phyloP scores from a whole-genome alignment of 2,113 vertebrate species.

The Cyprinodon variegatus region DNA sequence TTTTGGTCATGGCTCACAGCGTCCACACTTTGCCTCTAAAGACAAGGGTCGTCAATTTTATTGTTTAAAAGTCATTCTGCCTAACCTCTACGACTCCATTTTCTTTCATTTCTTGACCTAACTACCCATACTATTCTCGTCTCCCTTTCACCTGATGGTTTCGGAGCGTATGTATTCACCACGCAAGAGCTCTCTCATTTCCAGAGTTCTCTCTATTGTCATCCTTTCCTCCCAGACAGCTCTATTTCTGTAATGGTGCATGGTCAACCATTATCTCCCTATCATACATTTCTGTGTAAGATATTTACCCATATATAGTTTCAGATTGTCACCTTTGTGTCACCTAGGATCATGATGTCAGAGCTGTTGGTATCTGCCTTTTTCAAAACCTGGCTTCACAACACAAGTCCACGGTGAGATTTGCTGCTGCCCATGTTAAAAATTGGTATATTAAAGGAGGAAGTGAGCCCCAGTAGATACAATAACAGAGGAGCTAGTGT shows the following conservation, averaged over 20 bases:
- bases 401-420: constrained; percentile 21
- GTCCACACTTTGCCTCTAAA: constrained; percentile 70
- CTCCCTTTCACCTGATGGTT: constrained; percentile 52
- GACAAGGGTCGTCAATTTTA: constrained; percentile 81
- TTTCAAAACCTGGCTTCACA: constrained; percentile 11
- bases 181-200: constrained; percentile 72
- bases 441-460: constrained; percentile 59
- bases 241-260: constrained; percentile 73
- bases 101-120: constrained; percentile 82
- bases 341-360: constrained; percentile 45
- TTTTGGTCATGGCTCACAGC: constrained; percentile 78
- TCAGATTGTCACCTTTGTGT: constrained; percentile 66
- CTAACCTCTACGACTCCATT: constrained; percentile 82
- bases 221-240: constrained; percentile 72
- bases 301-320: constrained; percentile 65
- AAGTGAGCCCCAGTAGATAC: constrained; percentile 64
- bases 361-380: constrained; percentile 21
- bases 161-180: constrained; percentile 68
- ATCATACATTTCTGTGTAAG: constrained; percentile 58
- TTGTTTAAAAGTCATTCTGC: constrained; percentile 85
- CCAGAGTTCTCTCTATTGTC: constrained; percentile 53
- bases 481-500: constrained; percentile 68
- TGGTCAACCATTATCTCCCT: constrained; percentile 70
- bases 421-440: constrained; percentile 42
- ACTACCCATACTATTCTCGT: constrained; percentile 77